phyloP scores from a whole-genome alignment of 2,888 invertebrate species.

The Nemoura dubitans region DNA sequence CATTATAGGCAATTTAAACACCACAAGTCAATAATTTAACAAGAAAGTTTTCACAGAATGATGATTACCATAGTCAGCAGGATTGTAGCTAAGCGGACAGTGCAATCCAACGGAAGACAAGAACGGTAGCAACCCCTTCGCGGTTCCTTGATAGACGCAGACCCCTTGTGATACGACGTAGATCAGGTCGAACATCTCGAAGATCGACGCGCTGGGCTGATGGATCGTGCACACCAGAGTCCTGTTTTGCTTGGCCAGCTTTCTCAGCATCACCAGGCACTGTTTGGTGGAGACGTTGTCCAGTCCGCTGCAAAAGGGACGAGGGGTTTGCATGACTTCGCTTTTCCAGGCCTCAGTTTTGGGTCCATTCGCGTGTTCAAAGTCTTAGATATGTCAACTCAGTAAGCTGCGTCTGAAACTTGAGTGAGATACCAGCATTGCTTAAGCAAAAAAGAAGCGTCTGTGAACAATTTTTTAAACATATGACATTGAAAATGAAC shows the following conservation, averaged over 20 bases:
- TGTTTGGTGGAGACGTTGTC: slow-evolving; percentile 73
- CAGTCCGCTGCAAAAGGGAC: slow-evolving; percentile 65
- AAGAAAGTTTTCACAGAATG: too few species aligned
- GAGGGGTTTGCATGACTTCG: not conserved
- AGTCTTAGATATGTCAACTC: too few species aligned
- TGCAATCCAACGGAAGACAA: slow-evolving; percentile 65
- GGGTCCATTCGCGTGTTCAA: too few species aligned
- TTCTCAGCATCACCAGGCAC: slow-evolving; percentile 67
- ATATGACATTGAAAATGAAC: too few species aligned
- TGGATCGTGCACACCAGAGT: slow-evolving; percentile 78
- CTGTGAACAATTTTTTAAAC: too few species aligned
- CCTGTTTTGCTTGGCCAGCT: slow-evolving; percentile 69
- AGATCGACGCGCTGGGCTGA: slow-evolving; percentile 73
- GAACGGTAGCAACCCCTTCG: slow-evolving; percentile 69
- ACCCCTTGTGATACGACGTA: slow-evolving; percentile 71
- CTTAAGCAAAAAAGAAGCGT: too few species aligned
- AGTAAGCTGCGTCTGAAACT: too few species aligned
- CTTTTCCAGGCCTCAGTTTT: too few species aligned
- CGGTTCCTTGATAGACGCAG: slow-evolving; percentile 73
- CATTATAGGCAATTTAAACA: too few species aligned
- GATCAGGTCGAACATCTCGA: slow-evolving; percentile 71
- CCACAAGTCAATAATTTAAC: too few species aligned
- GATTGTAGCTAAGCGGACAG: slow-evolving; percentile 73
- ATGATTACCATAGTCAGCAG: slow-evolving; percentile 71
- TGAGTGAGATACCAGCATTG: too few species aligned